Base-by-base conservation (phyloP, 2,797 vertebrate species). In the Enteromius paludinosus region DNA sequence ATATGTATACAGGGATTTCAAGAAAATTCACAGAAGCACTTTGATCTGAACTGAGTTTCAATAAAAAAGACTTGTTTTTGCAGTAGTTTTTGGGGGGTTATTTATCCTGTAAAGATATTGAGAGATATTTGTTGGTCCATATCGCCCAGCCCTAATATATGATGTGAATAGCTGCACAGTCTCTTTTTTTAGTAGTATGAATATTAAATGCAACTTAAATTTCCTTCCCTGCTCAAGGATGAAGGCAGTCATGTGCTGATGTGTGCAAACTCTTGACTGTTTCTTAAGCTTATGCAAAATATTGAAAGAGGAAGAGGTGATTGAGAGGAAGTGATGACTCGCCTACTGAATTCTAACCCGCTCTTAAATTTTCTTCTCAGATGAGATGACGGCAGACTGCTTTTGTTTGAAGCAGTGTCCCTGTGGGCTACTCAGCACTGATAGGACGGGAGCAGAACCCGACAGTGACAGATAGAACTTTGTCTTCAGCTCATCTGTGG, bases 331-430 rank as follows among this genome's bases (percentile, higher is more conserved):
- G 78, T 65, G 33, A 11, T 71, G 20, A 71, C 78, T 3, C 2
- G 25, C 52, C 54, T 83, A 3, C 69, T 1, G 59, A 3, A 79
- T 17, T 76, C 43, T 70, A 62, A 2, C 1, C 23, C 1, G 18
- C 62, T 28, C 2, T 79, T 15, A 49, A 6, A 43, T 59, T 49
- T 81, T 81, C 30, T 28, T 4, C 28, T 12, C 87, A 92, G 91
- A 88, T 89, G 84, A 86, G 83, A 89, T 87, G 87, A 92, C 89
- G 85, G 30, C 83, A 35, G 68, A 74, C 86, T 82, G 35, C 79
- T 82, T 78, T 82, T 83, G 65, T 81, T 88, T 52, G 10, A 82
- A 88, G 88, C 82, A 87, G 89, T 87, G 71, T n/a, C 84, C 85
- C 20, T 78, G 79, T 77, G 59, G 41, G 59, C 45, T 73, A 52